phyloP scores from a whole-genome alignment of 2,797 vertebrate species.

The Gymnocypris eckloni region DNA sequence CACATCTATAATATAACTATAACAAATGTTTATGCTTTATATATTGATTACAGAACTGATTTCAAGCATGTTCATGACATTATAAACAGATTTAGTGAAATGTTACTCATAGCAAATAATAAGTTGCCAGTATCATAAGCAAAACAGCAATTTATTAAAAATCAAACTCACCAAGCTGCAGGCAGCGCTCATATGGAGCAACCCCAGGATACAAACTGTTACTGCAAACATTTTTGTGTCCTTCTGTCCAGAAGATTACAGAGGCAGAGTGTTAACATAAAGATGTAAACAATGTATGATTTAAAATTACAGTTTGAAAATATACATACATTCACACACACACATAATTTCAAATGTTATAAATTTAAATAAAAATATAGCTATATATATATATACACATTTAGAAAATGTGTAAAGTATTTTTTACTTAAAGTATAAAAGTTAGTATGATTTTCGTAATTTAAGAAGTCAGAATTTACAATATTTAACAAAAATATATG shows the following conservation, averaged over 20 bases:
- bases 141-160: not conserved
- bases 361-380: too few relatives aligned
- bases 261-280: not conserved
- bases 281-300: not conserved
- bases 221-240: constrained; percentile 67
- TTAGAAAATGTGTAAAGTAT: too few relatives aligned
- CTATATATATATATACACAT: too few relatives aligned
- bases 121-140: not conserved
- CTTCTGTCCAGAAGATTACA: not conserved
- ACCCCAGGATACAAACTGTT: constrained; percentile 58
- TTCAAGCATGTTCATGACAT: not conserved
- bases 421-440: too few relatives aligned
- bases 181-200: constrained; percentile 61
- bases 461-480: not conserved
- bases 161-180: constrained; percentile 66
- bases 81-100: not conserved
- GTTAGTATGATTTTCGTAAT: too few relatives aligned
- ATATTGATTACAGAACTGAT: not conserved
- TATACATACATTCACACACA: not conserved
- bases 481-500: not conserved
- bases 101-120: not conserved
- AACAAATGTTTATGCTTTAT: not conserved
- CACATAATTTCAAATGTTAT: not conserved
- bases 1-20: not conserved
- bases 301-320: not conserved